phyloP scores from a whole-genome alignment of 2,888 invertebrate species.

The Synergus gifuensis region DNA sequence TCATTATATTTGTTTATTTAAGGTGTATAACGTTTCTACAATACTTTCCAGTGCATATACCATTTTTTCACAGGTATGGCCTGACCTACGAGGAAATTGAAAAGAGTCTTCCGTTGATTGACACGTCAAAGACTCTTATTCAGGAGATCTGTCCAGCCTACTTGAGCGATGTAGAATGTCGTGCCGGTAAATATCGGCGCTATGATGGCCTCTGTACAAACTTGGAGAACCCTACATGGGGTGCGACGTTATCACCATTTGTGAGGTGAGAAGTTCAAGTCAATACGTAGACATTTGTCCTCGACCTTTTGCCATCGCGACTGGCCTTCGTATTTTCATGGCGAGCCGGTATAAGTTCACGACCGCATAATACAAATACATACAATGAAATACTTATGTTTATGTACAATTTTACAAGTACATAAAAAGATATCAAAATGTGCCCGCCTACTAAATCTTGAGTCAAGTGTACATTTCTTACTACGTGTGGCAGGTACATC shows the following conservation, averaged over 20 bases:
- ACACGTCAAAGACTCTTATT: conserved; percentile 92
- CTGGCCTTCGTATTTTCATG: conserved; percentile 27
- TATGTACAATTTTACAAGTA: not conserved
- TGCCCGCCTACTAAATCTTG: not conserved
- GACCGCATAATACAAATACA: conserved; percentile 3
- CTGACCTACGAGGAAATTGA: conserved; percentile 92
- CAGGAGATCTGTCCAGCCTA: conserved; percentile 93
- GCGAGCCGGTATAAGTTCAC: conserved; percentile 23
- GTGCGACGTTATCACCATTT: conserved; percentile 90
- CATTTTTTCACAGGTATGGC: conserved; percentile 83
- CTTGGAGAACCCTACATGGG: conserved; percentile 93
- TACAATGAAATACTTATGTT: conserved; percentile 7
- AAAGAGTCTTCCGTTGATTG: conserved; percentile 91
- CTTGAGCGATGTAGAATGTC: conserved; percentile 91
- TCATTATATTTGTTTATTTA: too few relatives aligned
- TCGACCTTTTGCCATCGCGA: conserved; percentile 8
- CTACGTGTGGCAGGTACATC: not conserved
- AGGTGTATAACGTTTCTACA: too few relatives aligned
- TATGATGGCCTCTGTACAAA: conserved; percentile 94
- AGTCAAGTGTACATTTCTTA: not conserved
- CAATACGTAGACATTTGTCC: not conserved
- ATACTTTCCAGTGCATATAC: not conserved
- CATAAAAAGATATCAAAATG: not conserved
- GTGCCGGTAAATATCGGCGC: conserved; percentile 92
- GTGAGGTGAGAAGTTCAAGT: conserved; percentile 81